Conservation (phyloP, 2,113 vertebrate species). For the Danio rerio region DNA sequence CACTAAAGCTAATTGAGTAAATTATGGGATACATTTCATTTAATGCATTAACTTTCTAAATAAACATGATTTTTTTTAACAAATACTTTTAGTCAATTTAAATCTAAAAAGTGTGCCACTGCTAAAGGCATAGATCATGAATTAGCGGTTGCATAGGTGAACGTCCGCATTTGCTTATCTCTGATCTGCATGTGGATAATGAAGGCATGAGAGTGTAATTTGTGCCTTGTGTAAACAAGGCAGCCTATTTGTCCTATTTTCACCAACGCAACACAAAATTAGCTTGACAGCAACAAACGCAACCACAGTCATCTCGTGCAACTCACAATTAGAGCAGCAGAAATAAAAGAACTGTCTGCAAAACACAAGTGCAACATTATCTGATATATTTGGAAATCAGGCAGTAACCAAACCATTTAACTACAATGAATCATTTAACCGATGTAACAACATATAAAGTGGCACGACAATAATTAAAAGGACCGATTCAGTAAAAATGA, state of each 20-base stretch:
- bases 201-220: background rate
- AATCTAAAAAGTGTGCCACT: background rate
- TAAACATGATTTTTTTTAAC: too few species aligned
- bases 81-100: too few species aligned
- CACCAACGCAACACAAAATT: constrained; percentile 9
- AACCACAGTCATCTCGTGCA: background rate
- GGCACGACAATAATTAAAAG: background rate
- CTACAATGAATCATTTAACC: background rate
- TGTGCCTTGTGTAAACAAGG: background rate
- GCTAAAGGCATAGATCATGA: background rate
- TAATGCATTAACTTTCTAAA: background rate
- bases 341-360: background rate
- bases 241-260: constrained; percentile 11
- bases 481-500: background rate
- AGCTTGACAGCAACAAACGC: background rate
- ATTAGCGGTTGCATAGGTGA: background rate
- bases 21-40: background rate
- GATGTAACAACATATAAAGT: background rate
- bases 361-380: background rate
- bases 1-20: too few species aligned
- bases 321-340: constrained; percentile 10
- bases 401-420: background rate
- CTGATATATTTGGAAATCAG: background rate
- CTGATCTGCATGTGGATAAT: background rate
- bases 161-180: constrained; percentile 1